Percentiles rank a stretch among this genome's conserved stretches.
phyloP scores from a whole-genome alignment of 2,797 vertebrate genomes.

The Ispidina lecontei region DNA sequence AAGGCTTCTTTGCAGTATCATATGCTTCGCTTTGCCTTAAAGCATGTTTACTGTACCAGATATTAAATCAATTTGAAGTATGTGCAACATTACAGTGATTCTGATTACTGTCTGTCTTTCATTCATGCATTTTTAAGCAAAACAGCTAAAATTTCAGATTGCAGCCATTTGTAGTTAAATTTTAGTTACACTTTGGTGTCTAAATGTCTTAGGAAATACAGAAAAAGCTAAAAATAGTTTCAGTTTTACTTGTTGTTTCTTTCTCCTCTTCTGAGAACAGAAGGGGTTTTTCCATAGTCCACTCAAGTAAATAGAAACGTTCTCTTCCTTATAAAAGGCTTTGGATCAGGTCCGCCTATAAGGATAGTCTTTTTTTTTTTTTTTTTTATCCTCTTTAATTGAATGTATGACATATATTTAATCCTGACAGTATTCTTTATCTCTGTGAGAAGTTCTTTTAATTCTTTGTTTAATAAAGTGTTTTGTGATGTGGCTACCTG shows the following conservation, averaged over 20 bases:
- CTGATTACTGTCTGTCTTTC: slow-evolving; percentile 3
- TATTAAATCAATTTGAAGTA: slow-evolving; percentile 37
- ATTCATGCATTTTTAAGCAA: neutral
- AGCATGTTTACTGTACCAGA: neutral
- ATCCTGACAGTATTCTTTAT: slow-evolving; percentile 38
- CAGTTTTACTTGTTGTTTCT: neutral
- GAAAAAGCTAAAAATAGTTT: neutral
- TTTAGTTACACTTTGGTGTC: neutral
- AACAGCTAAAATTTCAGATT: neutral
- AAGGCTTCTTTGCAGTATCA: neutral
- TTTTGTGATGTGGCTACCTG: slow-evolving; percentile 50
- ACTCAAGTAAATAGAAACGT: neutral
- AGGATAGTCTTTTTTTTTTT: neutral
- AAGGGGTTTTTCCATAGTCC: neutral
- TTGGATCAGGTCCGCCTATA: neutral
- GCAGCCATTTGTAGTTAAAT: neutral
- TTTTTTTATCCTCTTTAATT: neutral
- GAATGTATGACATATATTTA: slow-evolving; percentile 38
- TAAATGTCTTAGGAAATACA: neutral
- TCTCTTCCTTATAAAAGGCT: neutral
- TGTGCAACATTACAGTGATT: slow-evolving; percentile 39
- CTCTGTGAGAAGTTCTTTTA: slow-evolving; percentile 46
- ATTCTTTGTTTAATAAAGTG: slow-evolving; percentile 50
- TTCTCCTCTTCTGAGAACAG: neutral
- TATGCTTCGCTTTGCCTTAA: neutral